Evolutionary conservation across 2,113 vertebrate species (phyloP), one percentile per base, ranked within the genome.

Genomic region (Hymenochirus boettgeri): DNA sequence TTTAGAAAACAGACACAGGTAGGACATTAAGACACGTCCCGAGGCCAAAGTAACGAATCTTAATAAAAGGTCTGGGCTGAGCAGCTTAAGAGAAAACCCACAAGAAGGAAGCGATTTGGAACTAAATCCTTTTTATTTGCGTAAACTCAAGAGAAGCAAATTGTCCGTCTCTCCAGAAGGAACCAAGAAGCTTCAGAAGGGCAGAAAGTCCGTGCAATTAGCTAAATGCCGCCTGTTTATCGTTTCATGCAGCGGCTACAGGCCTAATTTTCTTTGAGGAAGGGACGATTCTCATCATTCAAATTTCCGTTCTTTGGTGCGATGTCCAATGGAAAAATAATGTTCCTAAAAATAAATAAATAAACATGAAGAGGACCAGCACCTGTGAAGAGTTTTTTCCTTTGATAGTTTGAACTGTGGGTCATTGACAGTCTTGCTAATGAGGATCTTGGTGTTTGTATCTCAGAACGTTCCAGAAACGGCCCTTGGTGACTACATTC

Each of bases 61-160:
- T 48, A 62, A 60, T 46, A 59, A 70, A 70, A 37, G 60, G 29
- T 1, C 52, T 15, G 24, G 0, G 2, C 55, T 47, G 55, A 24
- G 45, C 11, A 7, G 23, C 61, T 64, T 7, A 12, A 35, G n/a
- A 42, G 35, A 57, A 59, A 47, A 64, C 52, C 57, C 33, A 55
- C 65, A 53, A 72, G 64, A 71, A 71, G 65, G 53, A 74, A 65
- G 19, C 37, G 25, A 50, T 46, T 71, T 57, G 13, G 35, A 27
- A 59, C n/a, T 39, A 62, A 70, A 66, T 52, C 71, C 53, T 42
- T 48, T 29, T 31, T 31, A 6, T 42, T 42, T 42, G 70, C 55
- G 57, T 1, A 1, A 46, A 25, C 3, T 12, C 64, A 22, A 37
- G 47, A 62, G 53, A 22, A 42, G 29, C 2, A 8, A 29, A 48